Evolutionary conservation across 1,140 invertebrate species (phyloP).

Genomic region (Apolygus lucorum): DNA sequence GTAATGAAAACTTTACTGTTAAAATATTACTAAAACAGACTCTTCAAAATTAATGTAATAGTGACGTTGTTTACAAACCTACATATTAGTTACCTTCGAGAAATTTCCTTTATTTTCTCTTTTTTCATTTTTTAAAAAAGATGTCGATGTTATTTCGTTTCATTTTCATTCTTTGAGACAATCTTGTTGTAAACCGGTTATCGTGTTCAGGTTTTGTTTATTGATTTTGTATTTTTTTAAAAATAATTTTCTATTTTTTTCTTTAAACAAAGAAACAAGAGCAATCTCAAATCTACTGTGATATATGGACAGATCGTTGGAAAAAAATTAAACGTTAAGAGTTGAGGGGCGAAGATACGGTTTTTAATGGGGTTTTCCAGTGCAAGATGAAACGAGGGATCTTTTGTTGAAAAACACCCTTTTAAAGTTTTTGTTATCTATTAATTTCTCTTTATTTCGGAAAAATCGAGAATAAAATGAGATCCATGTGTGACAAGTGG

Average conservation of each 20-base stretch:
- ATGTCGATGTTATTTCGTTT: neutral
- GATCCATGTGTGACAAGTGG: slow-evolving; percentile 14
- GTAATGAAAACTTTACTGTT: slow-evolving; percentile 7
- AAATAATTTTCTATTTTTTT: slow-evolving; percentile 10
- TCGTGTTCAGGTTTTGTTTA: slow-evolving; percentile 23
- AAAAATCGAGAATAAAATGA: neutral
- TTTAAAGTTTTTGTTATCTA: neutral
- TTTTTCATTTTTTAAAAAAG: slow-evolving; percentile 14
- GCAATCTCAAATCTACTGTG: slow-evolving; percentile 23
- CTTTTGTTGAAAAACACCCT: neutral
- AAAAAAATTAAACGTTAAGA: neutral
- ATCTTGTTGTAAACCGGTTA: slow-evolving; percentile 1
- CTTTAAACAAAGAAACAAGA: slow-evolving; percentile 19
- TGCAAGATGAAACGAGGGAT: neutral
- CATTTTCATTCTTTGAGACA: neutral
- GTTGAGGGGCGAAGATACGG: neutral
- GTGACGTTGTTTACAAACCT: neutral
- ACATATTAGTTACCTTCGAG: neutral
- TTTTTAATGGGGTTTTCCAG: neutral
- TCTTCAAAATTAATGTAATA: neutral
- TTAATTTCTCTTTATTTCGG: neutral
- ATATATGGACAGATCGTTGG: slow-evolving; percentile 15
- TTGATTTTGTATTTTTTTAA: slow-evolving; percentile 11
- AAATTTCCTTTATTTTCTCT: slow-evolving; percentile 2
- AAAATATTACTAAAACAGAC: neutral